Conservation (phyloP, 2,113 vertebrate genomes). For the Indicator indicator region DNA sequence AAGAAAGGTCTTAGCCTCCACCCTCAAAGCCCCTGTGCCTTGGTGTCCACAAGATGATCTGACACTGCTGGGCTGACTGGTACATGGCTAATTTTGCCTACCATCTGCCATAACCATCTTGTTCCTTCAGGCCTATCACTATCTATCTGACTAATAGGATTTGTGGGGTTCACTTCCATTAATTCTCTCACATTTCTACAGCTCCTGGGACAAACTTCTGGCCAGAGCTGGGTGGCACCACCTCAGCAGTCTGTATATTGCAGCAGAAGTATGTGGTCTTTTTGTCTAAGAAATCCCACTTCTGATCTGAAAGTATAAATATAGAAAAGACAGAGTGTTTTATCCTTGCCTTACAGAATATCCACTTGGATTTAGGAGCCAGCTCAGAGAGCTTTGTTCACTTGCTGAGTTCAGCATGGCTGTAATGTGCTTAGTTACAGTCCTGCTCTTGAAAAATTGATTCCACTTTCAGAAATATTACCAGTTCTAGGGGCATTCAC, state of each 20-base stretch:
- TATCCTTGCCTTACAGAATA: constrained; percentile 43
- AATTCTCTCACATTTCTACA: background rate
- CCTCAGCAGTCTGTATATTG: background rate
- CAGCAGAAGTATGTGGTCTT: background rate
- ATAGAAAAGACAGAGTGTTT: constrained; percentile 13
- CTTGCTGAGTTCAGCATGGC: constrained; percentile 47
- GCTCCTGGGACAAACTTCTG: background rate
- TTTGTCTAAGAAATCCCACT: background rate
- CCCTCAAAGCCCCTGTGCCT: background rate
- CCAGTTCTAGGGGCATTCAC: background rate
- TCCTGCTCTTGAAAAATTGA: constrained; percentile 52
- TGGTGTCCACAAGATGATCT: background rate
- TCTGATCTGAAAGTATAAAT: constrained; percentile 13
- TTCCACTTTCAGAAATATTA: constrained; percentile 47
- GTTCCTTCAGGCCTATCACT: background rate
- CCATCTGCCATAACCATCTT: background rate
- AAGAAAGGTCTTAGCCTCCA: background rate
- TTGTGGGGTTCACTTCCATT: background rate
- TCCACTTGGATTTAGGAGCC: constrained; percentile 40
- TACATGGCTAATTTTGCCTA: background rate
- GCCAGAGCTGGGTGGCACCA: background rate
- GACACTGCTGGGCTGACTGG: background rate
- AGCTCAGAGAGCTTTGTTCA: constrained; percentile 19
- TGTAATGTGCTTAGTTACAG: constrained; percentile 59
- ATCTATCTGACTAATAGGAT: background rate